Base-by-base conservation (phyloP, 2,888 invertebrate species). In the Pachymerium ferrugineum region DNA sequence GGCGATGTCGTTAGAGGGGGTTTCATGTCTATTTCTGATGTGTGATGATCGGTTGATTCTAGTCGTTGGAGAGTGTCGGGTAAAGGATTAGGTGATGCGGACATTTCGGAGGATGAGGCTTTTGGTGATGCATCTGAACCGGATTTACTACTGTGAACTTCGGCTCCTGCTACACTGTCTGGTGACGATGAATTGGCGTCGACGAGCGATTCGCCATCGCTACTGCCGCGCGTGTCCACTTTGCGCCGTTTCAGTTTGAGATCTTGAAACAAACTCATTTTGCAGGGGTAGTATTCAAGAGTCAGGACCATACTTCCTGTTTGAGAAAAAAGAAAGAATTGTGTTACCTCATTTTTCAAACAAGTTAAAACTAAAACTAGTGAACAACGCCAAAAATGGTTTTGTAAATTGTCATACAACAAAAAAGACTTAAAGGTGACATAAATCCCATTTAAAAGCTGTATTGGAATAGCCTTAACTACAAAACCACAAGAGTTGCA, bases 261-360 rank as follows among this genome's bases (percentile, higher is more conserved):
- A 88, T 95, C 94, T 90, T 95, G 94, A 89, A 94, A 95, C 87
- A 95, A 92, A 92, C 94, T 95, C 94, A 95, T 95, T 88, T 78
- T 78, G 74, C 74, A 74, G 28, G 73, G 73, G 72, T 47, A 70
- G 30, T 19, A 47, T 28, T 76, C 72, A 70, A 72, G 74, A 68
- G 75, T 76, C 75, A 76, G 74, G 74, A 76, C 75, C 76, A 76
- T 76, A 75, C 72, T 76, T 76, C 75, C 76, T 76, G 68, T 62
- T 62, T 2, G 28, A 54, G 22, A 54, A 19, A 54, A 10, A 3
- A 62, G 28, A 28, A n/a, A 38, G 28, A 28, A 8, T 28, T 1
- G 22, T 38, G 2, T 62, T 62, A 16, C 16, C 16, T n/a, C n/a
- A n/a, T n/a, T n/a, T 38, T 38, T 38, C 38, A 38, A 38, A 38